Percentiles rank a stretch among this genome's conserved stretches.
phyloP scores from a whole-genome alignment of 2,888 invertebrate species.

The Caenorhabditis parvicauda region DNA sequence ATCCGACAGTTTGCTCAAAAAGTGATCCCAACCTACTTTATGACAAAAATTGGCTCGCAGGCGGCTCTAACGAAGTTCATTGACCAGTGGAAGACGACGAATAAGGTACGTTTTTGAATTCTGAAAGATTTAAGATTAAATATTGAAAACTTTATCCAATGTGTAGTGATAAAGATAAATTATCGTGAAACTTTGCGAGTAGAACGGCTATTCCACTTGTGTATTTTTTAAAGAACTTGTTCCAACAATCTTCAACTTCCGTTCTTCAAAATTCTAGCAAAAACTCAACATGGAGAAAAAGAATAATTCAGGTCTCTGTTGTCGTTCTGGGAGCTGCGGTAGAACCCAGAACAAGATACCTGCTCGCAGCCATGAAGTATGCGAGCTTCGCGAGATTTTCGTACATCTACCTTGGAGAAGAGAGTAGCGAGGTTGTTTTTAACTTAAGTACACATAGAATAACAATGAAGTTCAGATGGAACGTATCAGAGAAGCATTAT shows the following conservation, averaged over 20 bases:
- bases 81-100: conserved; percentile 51
- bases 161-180: neutral
- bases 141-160: neutral
- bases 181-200: no score
- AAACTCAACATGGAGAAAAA: neutral
- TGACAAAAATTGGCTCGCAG: conserved; percentile 37
- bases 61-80: conserved; percentile 47
- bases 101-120: conserved; percentile 34
- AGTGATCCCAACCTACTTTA: conserved; percentile 60
- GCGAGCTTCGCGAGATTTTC: conserved; percentile 56
- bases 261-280: neutral
- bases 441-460: neutral
- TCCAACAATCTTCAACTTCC: neutral
- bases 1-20: conserved; percentile 63
- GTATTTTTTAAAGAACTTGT: neutral
- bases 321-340: conserved; percentile 49
- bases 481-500: conserved; percentile 43
- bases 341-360: conserved; percentile 52
- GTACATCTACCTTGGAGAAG: conserved; percentile 46
- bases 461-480: conserved; percentile 13
- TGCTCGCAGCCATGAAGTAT: conserved; percentile 57
- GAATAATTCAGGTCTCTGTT: conserved; percentile 46
- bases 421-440: conserved; percentile 13
- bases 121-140: no score
- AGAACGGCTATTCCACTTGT: neutral